A percentile compares a stretch with the other conserved stretches of the same genome.
These are phyloP conservation scores for Petaurus breviceps DNA, from an alignment of 2,113 vertebrate species.

Conservation along the genomic window DNA sequence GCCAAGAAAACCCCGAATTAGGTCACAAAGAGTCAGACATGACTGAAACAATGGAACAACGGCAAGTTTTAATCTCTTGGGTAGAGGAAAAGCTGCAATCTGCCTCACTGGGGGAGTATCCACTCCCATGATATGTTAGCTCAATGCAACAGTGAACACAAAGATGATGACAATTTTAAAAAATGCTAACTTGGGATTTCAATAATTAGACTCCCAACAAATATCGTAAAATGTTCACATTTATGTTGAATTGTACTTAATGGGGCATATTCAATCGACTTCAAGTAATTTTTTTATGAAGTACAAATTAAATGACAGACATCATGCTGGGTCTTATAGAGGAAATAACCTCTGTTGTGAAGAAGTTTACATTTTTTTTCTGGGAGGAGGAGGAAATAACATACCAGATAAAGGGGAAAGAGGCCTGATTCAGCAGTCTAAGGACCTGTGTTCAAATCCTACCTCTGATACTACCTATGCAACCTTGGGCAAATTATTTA, in stretches of 20 bases:
- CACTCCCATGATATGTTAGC: background rate
- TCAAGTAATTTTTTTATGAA: background rate
- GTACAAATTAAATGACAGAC: background rate
- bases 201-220: background rate
- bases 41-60: background rate
- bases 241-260: background rate
- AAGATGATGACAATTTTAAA: background rate
- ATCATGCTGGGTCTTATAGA: background rate
- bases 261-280: background rate
- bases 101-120: background rate
- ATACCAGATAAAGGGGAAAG: background rate
- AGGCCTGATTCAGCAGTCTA: background rate
- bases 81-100: background rate
- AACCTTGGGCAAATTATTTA: background rate
- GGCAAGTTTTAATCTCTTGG: background rate
- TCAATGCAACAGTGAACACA: background rate
- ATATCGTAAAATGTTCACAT: background rate
- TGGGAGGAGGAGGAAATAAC: background rate
- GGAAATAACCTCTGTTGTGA: too few species aligned
- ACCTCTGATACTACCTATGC: background rate
- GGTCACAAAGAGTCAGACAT: background rate
- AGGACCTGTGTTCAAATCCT: background rate
- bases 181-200: background rate
- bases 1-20: background rate
- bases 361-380: background rate